Evolutionary conservation across 2,797 vertebrate genomes (phyloP), one percentile per base, ranked within the genome.

Genomic region (Acomys russatus): DNA sequence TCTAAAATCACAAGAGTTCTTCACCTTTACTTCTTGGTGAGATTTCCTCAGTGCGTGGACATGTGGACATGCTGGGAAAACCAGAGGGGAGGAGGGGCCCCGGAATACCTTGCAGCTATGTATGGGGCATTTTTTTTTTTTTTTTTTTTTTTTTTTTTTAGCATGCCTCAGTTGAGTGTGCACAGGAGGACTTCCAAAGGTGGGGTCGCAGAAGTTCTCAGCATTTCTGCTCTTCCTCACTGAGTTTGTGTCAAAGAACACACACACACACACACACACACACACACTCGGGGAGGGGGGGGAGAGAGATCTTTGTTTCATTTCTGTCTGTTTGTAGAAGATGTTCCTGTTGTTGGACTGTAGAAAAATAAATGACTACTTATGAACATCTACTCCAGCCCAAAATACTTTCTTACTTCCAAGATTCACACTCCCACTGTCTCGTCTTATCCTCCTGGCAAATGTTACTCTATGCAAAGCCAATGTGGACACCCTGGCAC

Each of bases 1-100:
- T 73, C 71, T 92, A 64, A 93, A 91, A 90, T 80, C 92, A 38
- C 70, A 94, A 70, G 56, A 84, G n/a, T 84, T 74, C 49, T 64
- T 23, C 30, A 2, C 64, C 25, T 86, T 89, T 79, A 15, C 14
- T 66, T 93, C 92, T 92, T 80, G 61, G 61, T 6, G 73, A 59
- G 35, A 70, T 61, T 86, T 86, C 33, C 51, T 86, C 25, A 74
- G 1, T 1, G 7, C 68, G 88, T 28, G 33, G 23, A 59, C 33
- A 54, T 51, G 88, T 28, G 33, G 23, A 59, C 33, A 54, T 51
- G 30, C 20, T 78, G 22, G 59, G 18, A 88, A 91, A 85, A 64
- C 44, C 70, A 54, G 76, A n/a, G 4, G 3, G 2, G 20, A 8
- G 3, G 6, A 64, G 44, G 8, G 15, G 56, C 17, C 59, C 25